phyloP scores from a whole-genome alignment of 1,140 invertebrate genomes.

The Diprion similis region DNA sequence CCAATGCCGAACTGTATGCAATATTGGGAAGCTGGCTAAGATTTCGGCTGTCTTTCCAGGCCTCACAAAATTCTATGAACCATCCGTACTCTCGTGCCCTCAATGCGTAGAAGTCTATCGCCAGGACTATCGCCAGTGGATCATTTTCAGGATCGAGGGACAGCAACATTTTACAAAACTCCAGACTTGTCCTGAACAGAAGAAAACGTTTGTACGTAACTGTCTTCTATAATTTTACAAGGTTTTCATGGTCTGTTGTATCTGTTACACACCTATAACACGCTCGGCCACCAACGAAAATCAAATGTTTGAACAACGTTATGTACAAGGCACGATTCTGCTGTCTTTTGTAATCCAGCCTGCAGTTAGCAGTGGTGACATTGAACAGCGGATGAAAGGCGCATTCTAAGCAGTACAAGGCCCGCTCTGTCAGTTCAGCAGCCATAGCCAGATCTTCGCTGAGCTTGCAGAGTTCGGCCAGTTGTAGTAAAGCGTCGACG shows the following conservation, averaged over 20 bases:
- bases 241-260: not conserved
- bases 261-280: slow-evolving; percentile 65
- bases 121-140: slow-evolving; percentile 81
- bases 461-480: slow-evolving; percentile 82
- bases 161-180: slow-evolving; percentile 78
- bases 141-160: slow-evolving; percentile 85
- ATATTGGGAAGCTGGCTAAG: slow-evolving; percentile 87
- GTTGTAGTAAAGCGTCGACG: slow-evolving; percentile 84
- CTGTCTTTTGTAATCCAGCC: slow-evolving; percentile 81
- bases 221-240: slow-evolving; percentile 9
- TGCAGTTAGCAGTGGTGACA: slow-evolving; percentile 74
- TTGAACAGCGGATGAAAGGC: slow-evolving; percentile 85
- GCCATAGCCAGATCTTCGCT: slow-evolving; percentile 83
- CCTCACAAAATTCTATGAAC: slow-evolving; percentile 75
- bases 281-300: slow-evolving; percentile 79
- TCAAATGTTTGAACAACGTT: slow-evolving; percentile 84
- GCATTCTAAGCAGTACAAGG: slow-evolving; percentile 79
- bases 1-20: slow-evolving; percentile 83
- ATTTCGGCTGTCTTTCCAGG: slow-evolving; percentile 74
- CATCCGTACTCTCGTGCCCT: slow-evolving; percentile 83
- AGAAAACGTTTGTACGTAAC: slow-evolving; percentile 12
- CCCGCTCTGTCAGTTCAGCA: slow-evolving; percentile 79
- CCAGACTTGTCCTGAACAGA: slow-evolving; percentile 73
- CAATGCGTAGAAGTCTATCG: slow-evolving; percentile 89
- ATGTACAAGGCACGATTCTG: slow-evolving; percentile 89